These are phyloP conservation scores for Paramormyrops hopkinsi DNA, from an alignment of 2,797 vertebrate genomes.

Conservation along the genomic window DNA sequence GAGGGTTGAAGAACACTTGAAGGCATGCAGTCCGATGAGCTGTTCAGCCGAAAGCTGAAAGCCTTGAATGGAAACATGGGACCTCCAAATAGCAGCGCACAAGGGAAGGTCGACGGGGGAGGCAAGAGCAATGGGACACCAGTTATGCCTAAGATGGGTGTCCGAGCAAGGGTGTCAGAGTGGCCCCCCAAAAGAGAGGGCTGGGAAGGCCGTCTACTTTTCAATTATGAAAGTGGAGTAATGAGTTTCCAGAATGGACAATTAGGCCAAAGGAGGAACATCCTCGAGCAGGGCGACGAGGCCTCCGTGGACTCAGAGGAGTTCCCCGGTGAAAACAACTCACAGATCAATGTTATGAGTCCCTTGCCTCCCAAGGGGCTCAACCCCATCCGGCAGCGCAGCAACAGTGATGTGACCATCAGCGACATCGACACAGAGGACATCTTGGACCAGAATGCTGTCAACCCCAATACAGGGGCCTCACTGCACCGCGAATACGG, in stretches of 20 bases:
- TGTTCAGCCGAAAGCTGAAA: slow-evolving; percentile 87
- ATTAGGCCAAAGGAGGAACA: slow-evolving; percentile 62
- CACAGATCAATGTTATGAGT: slow-evolving; percentile 74
- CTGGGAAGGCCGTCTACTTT: slow-evolving; percentile 74
- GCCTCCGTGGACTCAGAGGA: slow-evolving; percentile 72
- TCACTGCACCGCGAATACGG: slow-evolving; percentile 91
- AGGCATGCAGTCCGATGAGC: slow-evolving; percentile 90
- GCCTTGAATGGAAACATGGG: slow-evolving; percentile 81
- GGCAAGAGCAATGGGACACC: slow-evolving; percentile 79
- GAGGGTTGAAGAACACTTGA: slow-evolving; percentile 68
- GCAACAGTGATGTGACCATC: slow-evolving; percentile 96
- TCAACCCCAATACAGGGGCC: slow-evolving; percentile 93
- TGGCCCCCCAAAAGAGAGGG: slow-evolving; percentile 88
- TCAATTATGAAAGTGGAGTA: slow-evolving; percentile 71
- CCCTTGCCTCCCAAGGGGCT: slow-evolving; percentile 80
- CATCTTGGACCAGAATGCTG: slow-evolving; percentile 80
- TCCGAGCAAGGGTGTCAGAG: slow-evolving; percentile 86
- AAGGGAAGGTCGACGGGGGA: slow-evolving; percentile 69
- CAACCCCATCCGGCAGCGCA: slow-evolving; percentile 87
- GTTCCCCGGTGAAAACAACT: slow-evolving; percentile 71
- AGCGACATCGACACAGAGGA: slow-evolving; percentile 94
- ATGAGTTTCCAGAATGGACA: slow-evolving; percentile 77
- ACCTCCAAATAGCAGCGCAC: slow-evolving; percentile 63
- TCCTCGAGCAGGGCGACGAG: slow-evolving; percentile 60
- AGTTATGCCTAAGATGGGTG: slow-evolving; percentile 94